Conservation (phyloP, 2,113 vertebrate genomes). For the Dascyllus trimaculatus region DNA sequence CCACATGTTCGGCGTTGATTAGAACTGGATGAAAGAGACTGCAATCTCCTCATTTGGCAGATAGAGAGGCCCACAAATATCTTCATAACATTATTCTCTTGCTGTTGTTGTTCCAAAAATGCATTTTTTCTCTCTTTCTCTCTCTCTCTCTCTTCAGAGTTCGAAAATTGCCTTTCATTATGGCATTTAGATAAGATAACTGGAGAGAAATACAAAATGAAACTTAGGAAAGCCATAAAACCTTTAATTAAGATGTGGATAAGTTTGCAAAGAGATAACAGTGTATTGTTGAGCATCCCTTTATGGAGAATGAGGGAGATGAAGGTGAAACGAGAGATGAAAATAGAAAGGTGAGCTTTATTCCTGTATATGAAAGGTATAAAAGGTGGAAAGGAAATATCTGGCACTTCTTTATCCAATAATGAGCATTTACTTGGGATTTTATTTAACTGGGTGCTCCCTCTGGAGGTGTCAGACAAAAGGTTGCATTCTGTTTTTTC, state of each 20-base stretch:
- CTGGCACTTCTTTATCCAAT: conserved; percentile 52
- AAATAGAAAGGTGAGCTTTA: conserved; percentile 52
- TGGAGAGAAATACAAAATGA: conserved; percentile 69
- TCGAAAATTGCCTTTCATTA: conserved; percentile 70
- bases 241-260: conserved; percentile 77
- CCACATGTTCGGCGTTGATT: conserved; percentile 76
- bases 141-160: conserved; percentile 39
- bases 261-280: conserved; percentile 59
- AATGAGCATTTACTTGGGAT: conserved; percentile 61
- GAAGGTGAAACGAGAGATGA: conserved; percentile 34
- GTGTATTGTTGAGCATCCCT: conserved; percentile 45
- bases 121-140: conserved; percentile 20
- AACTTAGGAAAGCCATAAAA: conserved; percentile 71
- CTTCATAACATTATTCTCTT: conserved; percentile 70
- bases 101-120: conserved; percentile 67
- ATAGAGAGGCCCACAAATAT: conserved; percentile 67
- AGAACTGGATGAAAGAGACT: conserved; percentile 77
- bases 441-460: conserved; percentile 35
- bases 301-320: conserved; percentile 40
- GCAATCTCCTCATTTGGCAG: conserved; percentile 79
- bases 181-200: conserved; percentile 73
- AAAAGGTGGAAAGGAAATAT: conserved; percentile 11
- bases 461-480: conserved; percentile 35
- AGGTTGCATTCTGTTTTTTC: conserved; percentile 32
- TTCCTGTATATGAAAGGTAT: background rate